Evolutionary conservation across 1,140 invertebrate genomes (phyloP).

Genomic region (Mamestra configurata): DNA sequence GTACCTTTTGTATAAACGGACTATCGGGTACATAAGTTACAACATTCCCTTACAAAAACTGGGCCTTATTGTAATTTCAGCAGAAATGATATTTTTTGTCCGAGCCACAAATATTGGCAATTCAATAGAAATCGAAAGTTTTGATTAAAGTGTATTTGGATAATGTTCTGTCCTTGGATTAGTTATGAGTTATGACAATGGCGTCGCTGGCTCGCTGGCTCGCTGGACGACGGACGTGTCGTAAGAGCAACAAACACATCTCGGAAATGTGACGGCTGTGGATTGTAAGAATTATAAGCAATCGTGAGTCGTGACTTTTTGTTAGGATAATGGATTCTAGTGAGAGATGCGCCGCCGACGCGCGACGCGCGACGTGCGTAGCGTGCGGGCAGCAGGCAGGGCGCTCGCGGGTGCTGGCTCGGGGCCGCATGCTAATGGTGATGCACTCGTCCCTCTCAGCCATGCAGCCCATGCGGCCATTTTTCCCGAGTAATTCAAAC

Average conservation of each 20-base stretch:
- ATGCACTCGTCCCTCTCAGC: too few relatives aligned
- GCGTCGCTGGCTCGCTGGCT: too few relatives aligned
- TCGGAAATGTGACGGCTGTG: too few relatives aligned
- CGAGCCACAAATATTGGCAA: background rate
- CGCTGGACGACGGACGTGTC: background rate
- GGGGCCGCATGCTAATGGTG: background rate
- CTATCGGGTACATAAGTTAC: background rate
- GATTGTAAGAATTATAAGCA: too few relatives aligned
- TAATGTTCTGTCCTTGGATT: background rate
- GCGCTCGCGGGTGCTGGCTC: background rate
- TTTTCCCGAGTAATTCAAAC: background rate
- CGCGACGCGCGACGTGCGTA: too few relatives aligned
- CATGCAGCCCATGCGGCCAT: background rate
- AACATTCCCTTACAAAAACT: background rate
- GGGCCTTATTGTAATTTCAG: background rate
- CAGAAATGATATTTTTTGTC: constrained; percentile 11
- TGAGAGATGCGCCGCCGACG: background rate
- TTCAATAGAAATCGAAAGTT: constrained; percentile 23
- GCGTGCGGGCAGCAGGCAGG: too few relatives aligned
- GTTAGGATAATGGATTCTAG: background rate
- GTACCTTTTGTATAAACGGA: background rate
- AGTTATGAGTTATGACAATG: background rate
- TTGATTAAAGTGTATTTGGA: constrained; percentile 18
- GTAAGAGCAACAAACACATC: too few relatives aligned
- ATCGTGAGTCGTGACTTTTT: background rate